Conservation (phyloP, 2,888 invertebrate species). For the Sycophila texana region DNA sequence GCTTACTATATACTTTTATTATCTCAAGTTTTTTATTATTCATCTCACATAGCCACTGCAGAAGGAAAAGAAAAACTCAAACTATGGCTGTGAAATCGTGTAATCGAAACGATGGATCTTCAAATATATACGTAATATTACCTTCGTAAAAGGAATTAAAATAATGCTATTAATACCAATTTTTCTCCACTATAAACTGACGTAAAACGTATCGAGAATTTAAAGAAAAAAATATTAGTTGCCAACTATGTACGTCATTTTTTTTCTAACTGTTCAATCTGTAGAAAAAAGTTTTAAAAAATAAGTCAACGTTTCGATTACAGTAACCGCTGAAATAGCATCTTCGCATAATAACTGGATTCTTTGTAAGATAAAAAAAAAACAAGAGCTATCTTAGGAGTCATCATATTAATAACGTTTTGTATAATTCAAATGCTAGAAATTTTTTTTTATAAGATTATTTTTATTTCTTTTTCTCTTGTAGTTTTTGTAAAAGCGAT, state of each 20-base stretch:
- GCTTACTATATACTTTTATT: background rate
- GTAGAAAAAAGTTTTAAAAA: background rate
- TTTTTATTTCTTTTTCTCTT: background rate
- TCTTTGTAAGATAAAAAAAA: background rate
- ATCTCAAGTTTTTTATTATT: slow-evolving; percentile 22
- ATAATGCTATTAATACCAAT: slow-evolving; percentile 9
- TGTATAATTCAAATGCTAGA: too few relatives aligned
- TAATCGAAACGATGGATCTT: slow-evolving; percentile 50
- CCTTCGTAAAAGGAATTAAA: background rate
- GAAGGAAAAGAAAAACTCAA: slow-evolving; percentile 33
- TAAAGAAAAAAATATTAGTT: background rate
- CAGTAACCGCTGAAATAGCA: slow-evolving; percentile 28
- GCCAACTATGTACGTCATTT: background rate
- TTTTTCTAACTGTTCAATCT: background rate
- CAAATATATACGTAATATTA: slow-evolving; percentile 23
- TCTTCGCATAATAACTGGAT: slow-evolving; percentile 15
- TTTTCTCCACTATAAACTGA: slow-evolving; percentile 24
- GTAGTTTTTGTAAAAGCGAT: background rate
- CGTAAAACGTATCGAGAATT: background rate
- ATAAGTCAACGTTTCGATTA: slow-evolving; percentile 51
- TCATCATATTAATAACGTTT: background rate
- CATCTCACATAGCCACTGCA: slow-evolving; percentile 46
- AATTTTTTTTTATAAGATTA: too few relatives aligned
- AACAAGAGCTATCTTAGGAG: background rate
- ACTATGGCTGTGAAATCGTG: slow-evolving; percentile 54